Percentiles rank a stretch among this genome's conserved stretches.
Conservation (phyloP, 2,113 vertebrate species). For the Gobiocypris rarus region DNA sequence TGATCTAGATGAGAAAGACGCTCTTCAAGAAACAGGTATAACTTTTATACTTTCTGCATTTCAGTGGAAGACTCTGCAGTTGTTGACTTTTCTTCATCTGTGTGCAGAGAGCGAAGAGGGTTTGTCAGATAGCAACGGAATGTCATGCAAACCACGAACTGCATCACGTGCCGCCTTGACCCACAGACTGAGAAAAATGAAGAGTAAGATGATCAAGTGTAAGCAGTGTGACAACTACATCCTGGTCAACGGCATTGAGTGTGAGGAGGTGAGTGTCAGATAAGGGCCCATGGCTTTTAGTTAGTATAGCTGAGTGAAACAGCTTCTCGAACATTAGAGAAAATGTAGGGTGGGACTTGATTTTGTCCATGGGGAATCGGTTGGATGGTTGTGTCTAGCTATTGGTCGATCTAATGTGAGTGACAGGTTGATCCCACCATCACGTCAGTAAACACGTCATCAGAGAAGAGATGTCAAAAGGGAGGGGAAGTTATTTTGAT, state of each 20-base stretch:
- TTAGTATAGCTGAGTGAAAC: no score
- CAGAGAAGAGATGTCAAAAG: no score
- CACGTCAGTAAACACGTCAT: no score
- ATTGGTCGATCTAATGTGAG: no score
- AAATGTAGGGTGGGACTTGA: no score
- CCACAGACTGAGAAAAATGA: conserved; percentile 83
- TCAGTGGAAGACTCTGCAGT: neutral
- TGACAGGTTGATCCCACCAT: no score
- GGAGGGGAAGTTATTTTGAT: no score
- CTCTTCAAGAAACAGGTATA: conserved; percentile 74
- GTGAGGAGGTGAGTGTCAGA: conserved; percentile 84
- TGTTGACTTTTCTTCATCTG: conserved; percentile 13
- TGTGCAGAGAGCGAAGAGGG: conserved; percentile 75
- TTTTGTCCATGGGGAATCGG: no score
- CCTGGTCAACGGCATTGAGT: conserved; percentile 86
- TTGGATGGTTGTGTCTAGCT: no score
- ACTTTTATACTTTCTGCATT: neutral
- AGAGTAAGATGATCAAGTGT: conserved; percentile 88
- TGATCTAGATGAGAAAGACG: conserved; percentile 86
- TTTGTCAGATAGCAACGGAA: conserved; percentile 67
- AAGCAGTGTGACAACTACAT: conserved; percentile 91
- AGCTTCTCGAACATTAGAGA: no score
- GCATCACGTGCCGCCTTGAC: conserved; percentile 82
- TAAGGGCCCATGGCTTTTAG: neutral
- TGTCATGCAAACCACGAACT: conserved; percentile 68